Evolutionary conservation across 35 echinoderm and acorn worm species (phyloP).

Genomic region (Ophiothrix spiculata): DNA sequence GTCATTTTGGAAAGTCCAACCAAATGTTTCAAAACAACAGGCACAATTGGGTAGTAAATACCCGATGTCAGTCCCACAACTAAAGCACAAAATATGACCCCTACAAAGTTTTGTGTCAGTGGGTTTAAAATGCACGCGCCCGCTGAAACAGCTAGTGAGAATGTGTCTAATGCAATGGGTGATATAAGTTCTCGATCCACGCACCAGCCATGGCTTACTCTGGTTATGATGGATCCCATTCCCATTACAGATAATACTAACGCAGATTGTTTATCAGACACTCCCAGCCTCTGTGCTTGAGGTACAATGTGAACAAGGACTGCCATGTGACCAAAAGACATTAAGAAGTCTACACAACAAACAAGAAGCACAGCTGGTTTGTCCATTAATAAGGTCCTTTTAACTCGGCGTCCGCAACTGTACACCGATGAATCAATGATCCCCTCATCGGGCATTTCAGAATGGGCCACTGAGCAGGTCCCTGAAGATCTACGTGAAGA

Average conservation of each 20-base stretch:
- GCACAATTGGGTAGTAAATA: slow-evolving; percentile 15
- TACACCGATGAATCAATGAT: neutral
- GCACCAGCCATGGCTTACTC: slow-evolving; percentile 17
- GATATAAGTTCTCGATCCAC: neutral
- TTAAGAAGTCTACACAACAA: neutral
- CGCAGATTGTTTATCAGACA: neutral
- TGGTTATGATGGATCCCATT: slow-evolving; percentile 20
- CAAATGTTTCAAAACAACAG: slow-evolving; percentile 23
- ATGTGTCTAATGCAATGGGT: neutral
- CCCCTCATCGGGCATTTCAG: neutral
- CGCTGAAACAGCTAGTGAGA: slow-evolving; percentile 1
- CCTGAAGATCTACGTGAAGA: neutral
- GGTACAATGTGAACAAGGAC: slow-evolving; percentile 23
- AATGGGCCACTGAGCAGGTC: neutral
- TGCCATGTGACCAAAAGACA: slow-evolving; percentile 5
- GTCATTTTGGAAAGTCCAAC: slow-evolving; percentile 15
- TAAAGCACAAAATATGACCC: neutral
- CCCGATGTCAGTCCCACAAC: slow-evolving; percentile 11
- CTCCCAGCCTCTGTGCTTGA: neutral
- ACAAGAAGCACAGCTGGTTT: slow-evolving; percentile 12
- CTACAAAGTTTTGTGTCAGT: neutral
- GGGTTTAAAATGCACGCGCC: neutral
- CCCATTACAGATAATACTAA: slow-evolving; percentile 21
- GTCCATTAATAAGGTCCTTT: slow-evolving; percentile 4
- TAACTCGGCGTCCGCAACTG: neutral